Evolutionary conservation across 2,797 vertebrate genomes (phyloP).

Genomic region (Eulemur rubriventer): DNA sequence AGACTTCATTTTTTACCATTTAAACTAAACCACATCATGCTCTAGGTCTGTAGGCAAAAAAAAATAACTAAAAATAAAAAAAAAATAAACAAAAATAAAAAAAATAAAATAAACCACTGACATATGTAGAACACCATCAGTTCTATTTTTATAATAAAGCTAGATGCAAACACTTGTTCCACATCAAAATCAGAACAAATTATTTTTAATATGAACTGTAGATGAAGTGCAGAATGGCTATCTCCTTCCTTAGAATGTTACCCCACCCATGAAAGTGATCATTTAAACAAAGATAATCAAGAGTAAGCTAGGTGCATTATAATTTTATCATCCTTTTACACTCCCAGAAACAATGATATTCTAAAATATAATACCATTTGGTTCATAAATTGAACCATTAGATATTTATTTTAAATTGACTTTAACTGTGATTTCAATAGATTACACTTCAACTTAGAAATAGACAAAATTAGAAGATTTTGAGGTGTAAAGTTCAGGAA

Average conservation of each 20-base stretch:
- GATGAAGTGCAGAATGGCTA: background rate
- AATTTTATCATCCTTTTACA: background rate
- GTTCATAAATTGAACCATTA: background rate
- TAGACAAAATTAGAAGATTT: background rate
- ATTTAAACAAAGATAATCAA: slow-evolving; percentile 25
- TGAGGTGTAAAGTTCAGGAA: background rate
- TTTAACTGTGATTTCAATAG: background rate
- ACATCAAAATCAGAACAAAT: slow-evolving; percentile 13
- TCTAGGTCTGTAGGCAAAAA: too few species aligned
- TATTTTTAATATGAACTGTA: slow-evolving; percentile 31
- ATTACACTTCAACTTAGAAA: background rate
- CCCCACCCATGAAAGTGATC: background rate
- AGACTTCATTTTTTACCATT: slow-evolving; percentile 38
- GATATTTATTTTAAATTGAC: background rate
- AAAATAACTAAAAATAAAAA: too few species aligned
- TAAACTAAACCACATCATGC: slow-evolving; percentile 28
- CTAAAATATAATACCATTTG: background rate
- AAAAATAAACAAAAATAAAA: too few species aligned
- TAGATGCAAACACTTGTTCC: slow-evolving; percentile 63
- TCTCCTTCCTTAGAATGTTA: background rate
- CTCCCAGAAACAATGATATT: background rate
- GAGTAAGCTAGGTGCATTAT: background rate
- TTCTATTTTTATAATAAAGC: slow-evolving; percentile 58
- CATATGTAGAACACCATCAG: slow-evolving; percentile 41
- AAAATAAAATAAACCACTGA: slow-evolving; percentile 41